Evolutionary conservation across 2,797 vertebrate genomes (phyloP).

Genomic region (Lacerta viridis): DNA sequence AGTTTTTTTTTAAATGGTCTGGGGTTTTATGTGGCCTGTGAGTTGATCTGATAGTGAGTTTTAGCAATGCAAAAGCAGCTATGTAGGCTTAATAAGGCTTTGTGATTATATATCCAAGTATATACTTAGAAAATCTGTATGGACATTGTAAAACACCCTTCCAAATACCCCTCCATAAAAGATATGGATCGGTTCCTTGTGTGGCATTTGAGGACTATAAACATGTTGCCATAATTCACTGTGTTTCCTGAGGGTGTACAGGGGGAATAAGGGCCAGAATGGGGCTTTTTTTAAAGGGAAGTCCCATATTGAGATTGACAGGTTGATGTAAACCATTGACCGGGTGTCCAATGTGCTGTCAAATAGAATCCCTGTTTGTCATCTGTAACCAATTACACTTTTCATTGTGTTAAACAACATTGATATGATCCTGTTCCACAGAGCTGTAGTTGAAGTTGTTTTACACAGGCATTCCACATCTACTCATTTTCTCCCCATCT

Average conservation of each 20-base stretch:
- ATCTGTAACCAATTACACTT: constrained; percentile 79
- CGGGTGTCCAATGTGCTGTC: constrained; percentile 72
- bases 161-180: constrained; percentile 71
- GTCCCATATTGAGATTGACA: constrained; percentile 82
- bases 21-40: background rate
- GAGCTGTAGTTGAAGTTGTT: constrained; percentile 53
- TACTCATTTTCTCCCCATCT: background rate
- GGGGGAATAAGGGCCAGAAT: constrained; percentile 49
- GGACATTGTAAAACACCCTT: constrained; percentile 66
- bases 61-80: constrained; percentile 16
- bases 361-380: constrained; percentile 75
- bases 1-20: constrained; percentile 41
- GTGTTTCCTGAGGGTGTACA: constrained; percentile 76
- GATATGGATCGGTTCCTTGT: constrained; percentile 74
- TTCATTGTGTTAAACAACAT: constrained; percentile 75
- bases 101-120: background rate
- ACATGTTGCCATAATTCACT: constrained; percentile 81
- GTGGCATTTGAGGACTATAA: constrained; percentile 80
- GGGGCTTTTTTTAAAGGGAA: constrained; percentile 65
- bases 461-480: constrained; percentile 38
- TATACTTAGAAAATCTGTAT: constrained; percentile 74
- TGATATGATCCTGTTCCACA: constrained; percentile 60
- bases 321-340: constrained; percentile 85
- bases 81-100: background rate
- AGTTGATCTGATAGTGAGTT: background rate